Evolutionary conservation across 2,113 vertebrate genomes (phyloP).

Genomic region (Tenrec ecaudatus): DNA sequence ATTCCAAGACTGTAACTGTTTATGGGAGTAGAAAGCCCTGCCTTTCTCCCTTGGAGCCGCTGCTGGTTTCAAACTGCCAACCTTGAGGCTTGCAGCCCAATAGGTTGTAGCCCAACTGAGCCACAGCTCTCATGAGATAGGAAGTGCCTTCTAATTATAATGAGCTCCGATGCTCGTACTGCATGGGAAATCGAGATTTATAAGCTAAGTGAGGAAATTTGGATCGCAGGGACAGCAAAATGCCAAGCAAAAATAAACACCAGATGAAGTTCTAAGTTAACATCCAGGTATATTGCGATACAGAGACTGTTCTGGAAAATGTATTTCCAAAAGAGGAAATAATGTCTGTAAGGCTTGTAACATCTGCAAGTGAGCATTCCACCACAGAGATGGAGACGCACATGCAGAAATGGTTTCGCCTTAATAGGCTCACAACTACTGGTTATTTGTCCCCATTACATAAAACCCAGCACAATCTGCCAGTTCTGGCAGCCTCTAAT

Average conservation of each 20-base stretch:
- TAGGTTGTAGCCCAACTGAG: no score
- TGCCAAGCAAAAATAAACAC: conserved; percentile 28
- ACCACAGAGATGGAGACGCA: conserved; percentile 56
- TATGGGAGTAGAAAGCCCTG: no score
- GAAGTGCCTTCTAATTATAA: neutral
- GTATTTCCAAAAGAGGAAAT: conserved; percentile 41
- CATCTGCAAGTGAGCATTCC: conserved; percentile 67
- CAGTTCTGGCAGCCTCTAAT: neutral
- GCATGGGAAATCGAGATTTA: neutral
- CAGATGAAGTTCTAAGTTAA: conserved; percentile 34
- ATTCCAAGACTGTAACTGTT: no score
- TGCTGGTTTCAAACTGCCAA: no score
- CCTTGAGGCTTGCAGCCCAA: no score
- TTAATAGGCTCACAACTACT: conserved; percentile 43
- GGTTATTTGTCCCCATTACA: conserved; percentile 29
- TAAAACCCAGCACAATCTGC: conserved; percentile 49
- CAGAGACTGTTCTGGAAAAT: conserved; percentile 45
- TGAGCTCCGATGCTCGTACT: neutral
- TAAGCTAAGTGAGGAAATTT: neutral
- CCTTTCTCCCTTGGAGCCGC: no score
- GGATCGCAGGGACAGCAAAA: conserved; percentile 10
- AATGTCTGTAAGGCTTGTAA: conserved; percentile 33
- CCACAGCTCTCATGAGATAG: neutral
- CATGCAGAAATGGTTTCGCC: conserved; percentile 44
- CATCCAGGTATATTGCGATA: neutral